Base-by-base conservation (phyloP, 2,113 vertebrate species). In the Lucifuga dentata region DNA sequence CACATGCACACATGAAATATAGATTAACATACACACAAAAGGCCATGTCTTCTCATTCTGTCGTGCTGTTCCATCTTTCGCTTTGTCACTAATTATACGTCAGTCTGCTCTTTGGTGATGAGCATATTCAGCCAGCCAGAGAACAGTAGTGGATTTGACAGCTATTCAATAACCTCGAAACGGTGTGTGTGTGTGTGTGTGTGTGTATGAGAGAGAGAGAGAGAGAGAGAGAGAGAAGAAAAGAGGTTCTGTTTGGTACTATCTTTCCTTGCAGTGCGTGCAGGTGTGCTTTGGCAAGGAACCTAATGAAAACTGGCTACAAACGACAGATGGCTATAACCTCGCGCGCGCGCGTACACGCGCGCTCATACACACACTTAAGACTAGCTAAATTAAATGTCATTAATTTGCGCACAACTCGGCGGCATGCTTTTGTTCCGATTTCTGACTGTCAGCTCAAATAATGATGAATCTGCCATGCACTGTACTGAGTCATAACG, bases 401-500 rank as follows among this genome's bases (percentile, higher is more conserved):
- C n/a, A n/a, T n/a, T n/a, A n/a, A n/a, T n/a, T 12, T 4, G 32
- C 11, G 38, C 36, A 49, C 45, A 33, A 55, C 63, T 63, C 41
- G 49, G 69, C 72, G 57, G 86, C 81, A 88, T 78, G 75, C 83
- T 73, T 81, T 76, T 65, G 32, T 61, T 51, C 17, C 19, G 51
- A 29, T 19, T 21, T 46, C 46, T 3, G 56, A 76, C 74, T 83
- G 78, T 73, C 80, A 73, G 68, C 56, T 75, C 57, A 60, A 15
- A 86, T 82, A 68, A 81, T 23, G 40, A 60, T 41, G 80, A 11
- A 43, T 52, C 61, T 69, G 62, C 64, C 56, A 73, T 11, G 70
- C 57, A 84, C 78, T 81, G 76, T 73, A 80, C 52, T 61, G 48
- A 35, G 63, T 53, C 75, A 66, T 70, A 84, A 84, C 78, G 72